Conservation (phyloP, 1,140 invertebrate genomes). For the Plodia interpunctella region DNA sequence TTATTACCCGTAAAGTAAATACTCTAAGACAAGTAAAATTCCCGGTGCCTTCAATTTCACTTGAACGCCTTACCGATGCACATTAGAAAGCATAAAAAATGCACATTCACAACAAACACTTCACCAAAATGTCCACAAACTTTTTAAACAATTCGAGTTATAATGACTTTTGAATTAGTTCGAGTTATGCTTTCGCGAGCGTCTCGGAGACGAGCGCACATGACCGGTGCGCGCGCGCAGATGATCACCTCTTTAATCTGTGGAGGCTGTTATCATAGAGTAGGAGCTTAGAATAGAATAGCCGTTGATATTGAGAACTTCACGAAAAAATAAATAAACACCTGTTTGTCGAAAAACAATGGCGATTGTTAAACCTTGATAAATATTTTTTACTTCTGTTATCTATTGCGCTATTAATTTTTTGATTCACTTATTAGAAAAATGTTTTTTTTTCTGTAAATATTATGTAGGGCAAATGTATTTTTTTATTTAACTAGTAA, state of each 20-base stretch:
- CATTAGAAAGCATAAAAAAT: background rate
- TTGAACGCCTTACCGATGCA: background rate
- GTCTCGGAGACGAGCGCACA: slow-evolving; percentile 24
- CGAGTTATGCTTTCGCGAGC: slow-evolving; percentile 1
- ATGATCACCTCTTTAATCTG: slow-evolving; percentile 24
- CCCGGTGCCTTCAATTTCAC: background rate
- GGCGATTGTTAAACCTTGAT: no score
- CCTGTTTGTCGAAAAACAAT: no score
- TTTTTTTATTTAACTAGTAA: no score
- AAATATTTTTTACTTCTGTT: no score
- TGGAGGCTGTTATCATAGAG: slow-evolving; percentile 48
- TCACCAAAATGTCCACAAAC: background rate
- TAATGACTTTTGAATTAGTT: background rate
- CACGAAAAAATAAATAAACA: no score
- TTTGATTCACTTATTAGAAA: no score
- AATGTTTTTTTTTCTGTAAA: no score
- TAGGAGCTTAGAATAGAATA: background rate
- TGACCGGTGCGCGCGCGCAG: slow-evolving; percentile 43
- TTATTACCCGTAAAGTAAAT: background rate
- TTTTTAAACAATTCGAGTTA: background rate
- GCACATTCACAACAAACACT: background rate
- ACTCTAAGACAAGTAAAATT: background rate
- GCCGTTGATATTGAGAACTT: no score
- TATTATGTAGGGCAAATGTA: no score
- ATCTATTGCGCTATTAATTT: no score